Evolutionary conservation across 1,140 invertebrate genomes (phyloP).

Genomic region (Lepidurus packardi): DNA sequence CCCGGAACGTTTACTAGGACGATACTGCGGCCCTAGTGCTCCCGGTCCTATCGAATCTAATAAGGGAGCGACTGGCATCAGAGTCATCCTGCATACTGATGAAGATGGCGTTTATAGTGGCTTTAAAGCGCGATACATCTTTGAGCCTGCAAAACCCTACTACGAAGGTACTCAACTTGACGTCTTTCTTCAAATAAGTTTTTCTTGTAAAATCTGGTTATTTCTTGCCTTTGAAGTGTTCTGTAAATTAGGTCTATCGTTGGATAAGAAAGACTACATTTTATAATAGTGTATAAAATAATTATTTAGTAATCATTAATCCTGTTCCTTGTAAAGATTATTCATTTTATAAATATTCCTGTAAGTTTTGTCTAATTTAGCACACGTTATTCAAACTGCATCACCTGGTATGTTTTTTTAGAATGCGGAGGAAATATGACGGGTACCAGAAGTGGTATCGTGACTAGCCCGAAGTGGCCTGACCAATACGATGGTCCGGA

Average conservation of each 20-base stretch:
- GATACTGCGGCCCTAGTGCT: constrained; percentile 74
- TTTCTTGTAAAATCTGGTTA: too few species aligned
- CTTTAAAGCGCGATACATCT: constrained; percentile 82
- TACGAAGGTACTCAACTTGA: constrained; percentile 58
- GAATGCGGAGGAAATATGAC: constrained; percentile 88
- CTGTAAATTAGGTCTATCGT: too few species aligned
- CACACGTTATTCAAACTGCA: neutral
- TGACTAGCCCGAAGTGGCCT: constrained; percentile 80
- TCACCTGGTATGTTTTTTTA: constrained; percentile 40
- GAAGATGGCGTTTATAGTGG: constrained; percentile 75
- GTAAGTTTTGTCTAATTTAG: too few species aligned
- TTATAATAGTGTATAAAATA: too few species aligned
- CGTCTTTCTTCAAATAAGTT: too few species aligned
- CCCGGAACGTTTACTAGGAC: constrained; percentile 71
- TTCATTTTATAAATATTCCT: too few species aligned
- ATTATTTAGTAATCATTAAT: too few species aligned
- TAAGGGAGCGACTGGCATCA: constrained; percentile 71
- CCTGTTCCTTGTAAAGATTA: too few species aligned
- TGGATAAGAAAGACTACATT: too few species aligned
- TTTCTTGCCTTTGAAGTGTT: too few species aligned
- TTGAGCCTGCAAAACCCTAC: constrained; percentile 76
- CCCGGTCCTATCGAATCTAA: constrained; percentile 86
- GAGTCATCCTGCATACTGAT: constrained; percentile 76
- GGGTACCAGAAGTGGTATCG: constrained; percentile 73
- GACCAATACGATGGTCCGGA: constrained; percentile 72